Base-by-base conservation (phyloP, 2,797 vertebrate genomes). In the Siniperca undulata region DNA sequence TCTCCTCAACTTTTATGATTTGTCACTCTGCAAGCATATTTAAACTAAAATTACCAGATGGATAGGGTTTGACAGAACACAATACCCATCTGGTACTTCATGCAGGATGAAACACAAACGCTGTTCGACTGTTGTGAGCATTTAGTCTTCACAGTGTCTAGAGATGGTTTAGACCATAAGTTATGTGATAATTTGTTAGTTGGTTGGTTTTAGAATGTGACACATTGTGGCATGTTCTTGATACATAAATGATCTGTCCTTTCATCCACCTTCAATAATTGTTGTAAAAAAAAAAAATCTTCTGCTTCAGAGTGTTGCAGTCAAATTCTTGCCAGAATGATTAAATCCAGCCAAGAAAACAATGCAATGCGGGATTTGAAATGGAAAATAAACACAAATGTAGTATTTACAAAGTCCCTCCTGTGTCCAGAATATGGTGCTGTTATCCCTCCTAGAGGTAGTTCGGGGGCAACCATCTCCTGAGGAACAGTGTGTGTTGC, bases 401-500 rank as follows among this genome's bases (percentile, higher is more conserved):
- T 14, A 30, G 1, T 38, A 22, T 62, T 78, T 4, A 78, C 1
- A 2, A 58, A 70, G 53, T 77, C 2, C 38, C 38, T 69, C 3
- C 22, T 87, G 17, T 88, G 62, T 68, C 30, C 81, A 94, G 92
- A 92, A 94, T 38, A 42, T 8, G 22, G 88, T 55, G 20, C 90
- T 93, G 77, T 81, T 13, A 7, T 95, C 93, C 81, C 81, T 98
- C 87, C 87, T 97, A 55, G 85, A 86, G 36, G 92, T 94, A 70
- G 95, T 96, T 80, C 91, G 48, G 77, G 92, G 93, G 4, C 96
- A 96, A 3, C 53, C 87, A 0, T 52, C 82, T 81, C 71, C 95
- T 65, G 96, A 96, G 53, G 69, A 87, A 38, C 93, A 93, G 80
- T 86, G 93, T 34, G 87, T 85, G 82, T 74, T 53, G 19, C 89